phyloP scores from a whole-genome alignment of 64 coral and sea anemone species.

The Pocillopora verrucosa region DNA sequence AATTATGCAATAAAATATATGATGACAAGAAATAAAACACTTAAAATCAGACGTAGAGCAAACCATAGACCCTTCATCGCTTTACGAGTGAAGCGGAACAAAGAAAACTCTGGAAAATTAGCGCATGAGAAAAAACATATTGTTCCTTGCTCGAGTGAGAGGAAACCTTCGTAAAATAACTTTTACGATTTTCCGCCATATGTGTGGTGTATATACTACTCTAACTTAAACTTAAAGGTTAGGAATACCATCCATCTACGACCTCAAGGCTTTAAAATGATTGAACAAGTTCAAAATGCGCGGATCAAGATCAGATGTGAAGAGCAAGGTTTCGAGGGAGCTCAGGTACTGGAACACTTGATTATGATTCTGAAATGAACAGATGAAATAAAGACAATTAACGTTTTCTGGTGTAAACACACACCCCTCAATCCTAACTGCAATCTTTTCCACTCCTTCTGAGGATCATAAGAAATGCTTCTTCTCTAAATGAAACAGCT shows the following conservation, averaged over 20 bases:
- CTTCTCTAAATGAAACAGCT: too few species aligned
- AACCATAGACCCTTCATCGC: too few species aligned
- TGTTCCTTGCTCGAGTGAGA: neutral
- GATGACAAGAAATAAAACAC: too few species aligned
- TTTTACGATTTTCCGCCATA: neutral
- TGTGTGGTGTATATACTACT: neutral
- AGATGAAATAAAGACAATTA: neutral
- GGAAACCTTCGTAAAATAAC: neutral
- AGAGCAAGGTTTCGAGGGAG: constrained; percentile 84
- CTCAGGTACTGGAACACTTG: constrained; percentile 84
- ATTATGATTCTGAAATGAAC: constrained; percentile 70
- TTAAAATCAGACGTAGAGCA: too few species aligned
- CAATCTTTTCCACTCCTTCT: too few species aligned
- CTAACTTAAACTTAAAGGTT: too few species aligned
- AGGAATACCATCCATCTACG: neutral
- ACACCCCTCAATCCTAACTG: too few species aligned
- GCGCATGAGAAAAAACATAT: neutral
- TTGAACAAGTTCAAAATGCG: constrained; percentile 87
- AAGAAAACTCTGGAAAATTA: neutral
- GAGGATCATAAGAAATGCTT: too few species aligned
- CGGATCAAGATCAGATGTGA: constrained; percentile 89
- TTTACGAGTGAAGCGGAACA: neutral
- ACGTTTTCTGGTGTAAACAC: neutral
- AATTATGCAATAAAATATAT: too few species aligned
- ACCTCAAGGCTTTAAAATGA: constrained; percentile 84